A percentile compares a stretch with the other conserved stretches of the same genome.
These are phyloP conservation scores for Okamejei kenojei DNA, from an alignment of 2,797 vertebrate species.

Conservation along the genomic window DNA sequence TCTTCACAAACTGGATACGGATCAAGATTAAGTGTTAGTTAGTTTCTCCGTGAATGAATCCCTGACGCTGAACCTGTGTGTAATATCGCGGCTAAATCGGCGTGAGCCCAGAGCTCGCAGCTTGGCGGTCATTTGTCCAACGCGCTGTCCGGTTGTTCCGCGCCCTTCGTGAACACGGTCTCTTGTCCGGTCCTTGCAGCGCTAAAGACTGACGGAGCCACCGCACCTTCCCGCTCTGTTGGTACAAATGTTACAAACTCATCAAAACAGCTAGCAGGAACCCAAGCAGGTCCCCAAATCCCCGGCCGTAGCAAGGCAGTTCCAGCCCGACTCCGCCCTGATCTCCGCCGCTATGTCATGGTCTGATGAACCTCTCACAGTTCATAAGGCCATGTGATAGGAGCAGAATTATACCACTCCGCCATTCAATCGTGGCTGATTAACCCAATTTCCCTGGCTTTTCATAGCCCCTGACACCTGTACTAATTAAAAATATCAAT, in stretches of 20 bases:
- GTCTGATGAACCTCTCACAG: too few species aligned
- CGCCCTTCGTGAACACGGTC: slow-evolving; percentile 71
- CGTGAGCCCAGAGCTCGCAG: neutral
- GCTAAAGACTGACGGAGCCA: slow-evolving; percentile 84
- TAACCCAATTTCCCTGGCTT: too few species aligned
- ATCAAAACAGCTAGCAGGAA: neutral
- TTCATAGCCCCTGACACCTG: too few species aligned
- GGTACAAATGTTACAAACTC: slow-evolving; percentile 36
- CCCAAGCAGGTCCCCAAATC: too few species aligned
- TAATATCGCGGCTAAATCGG: neutral
- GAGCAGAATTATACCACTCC: too few species aligned
- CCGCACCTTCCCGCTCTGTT: slow-evolving; percentile 76
- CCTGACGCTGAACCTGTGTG: neutral
- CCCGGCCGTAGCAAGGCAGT: too few species aligned
- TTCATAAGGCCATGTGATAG: too few species aligned
- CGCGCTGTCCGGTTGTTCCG: slow-evolving; percentile 67
- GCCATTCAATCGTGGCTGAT: too few species aligned
- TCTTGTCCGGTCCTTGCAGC: slow-evolving; percentile 68
- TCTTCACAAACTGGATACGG: neutral
- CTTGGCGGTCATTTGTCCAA: slow-evolving; percentile 60
- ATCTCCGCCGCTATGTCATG: too few species aligned
- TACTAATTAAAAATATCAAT: too few species aligned
- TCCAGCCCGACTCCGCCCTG: too few species aligned
- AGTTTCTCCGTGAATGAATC: neutral
- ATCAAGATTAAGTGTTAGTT: neutral